A percentile compares a stretch with the other conserved stretches of the same genome.
These are phyloP conservation scores for Plestiodon gilberti DNA, from an alignment of 2,113 vertebrate species.

Conservation along the genomic window DNA sequence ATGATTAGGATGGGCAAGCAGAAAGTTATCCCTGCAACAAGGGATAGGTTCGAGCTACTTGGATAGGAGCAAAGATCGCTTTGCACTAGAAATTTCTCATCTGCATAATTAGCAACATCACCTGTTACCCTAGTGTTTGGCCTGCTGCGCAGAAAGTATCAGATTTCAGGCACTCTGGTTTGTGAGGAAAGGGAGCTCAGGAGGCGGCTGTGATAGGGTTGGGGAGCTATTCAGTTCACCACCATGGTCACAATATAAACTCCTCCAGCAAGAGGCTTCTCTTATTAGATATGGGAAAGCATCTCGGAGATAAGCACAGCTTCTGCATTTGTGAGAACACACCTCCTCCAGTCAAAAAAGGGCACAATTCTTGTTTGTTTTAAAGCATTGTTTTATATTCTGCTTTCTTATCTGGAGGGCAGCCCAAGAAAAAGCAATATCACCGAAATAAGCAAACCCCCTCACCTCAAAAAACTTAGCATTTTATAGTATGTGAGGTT, in stretches of 20 bases:
- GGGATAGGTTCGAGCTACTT: neutral
- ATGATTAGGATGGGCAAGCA: neutral
- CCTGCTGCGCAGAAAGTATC: neutral
- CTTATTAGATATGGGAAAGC: neutral
- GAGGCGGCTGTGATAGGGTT: neutral
- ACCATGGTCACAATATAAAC: neutral
- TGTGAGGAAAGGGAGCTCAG: neutral
- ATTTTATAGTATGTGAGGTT: too few relatives aligned
- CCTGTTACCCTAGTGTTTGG: neutral
- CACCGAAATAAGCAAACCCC: too few relatives aligned
- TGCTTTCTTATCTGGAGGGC: too few relatives aligned
- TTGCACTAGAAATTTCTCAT: neutral
- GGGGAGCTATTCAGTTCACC: neutral
- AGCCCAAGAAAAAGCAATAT: too few relatives aligned
- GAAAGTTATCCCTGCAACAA: neutral
- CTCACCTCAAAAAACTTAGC: too few relatives aligned
- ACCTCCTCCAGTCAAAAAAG: too few relatives aligned
- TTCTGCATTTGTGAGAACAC: neutral
- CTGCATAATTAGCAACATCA: neutral
- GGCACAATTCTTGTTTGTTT: too few relatives aligned
- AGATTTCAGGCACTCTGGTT: neutral
- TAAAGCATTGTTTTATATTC: too few relatives aligned
- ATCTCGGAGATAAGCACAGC: neutral
- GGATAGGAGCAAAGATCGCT: too few relatives aligned
- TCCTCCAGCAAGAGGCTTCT: neutral